Conservation (phyloP, 2,797 vertebrate species). For the Erethizon dorsatum region DNA sequence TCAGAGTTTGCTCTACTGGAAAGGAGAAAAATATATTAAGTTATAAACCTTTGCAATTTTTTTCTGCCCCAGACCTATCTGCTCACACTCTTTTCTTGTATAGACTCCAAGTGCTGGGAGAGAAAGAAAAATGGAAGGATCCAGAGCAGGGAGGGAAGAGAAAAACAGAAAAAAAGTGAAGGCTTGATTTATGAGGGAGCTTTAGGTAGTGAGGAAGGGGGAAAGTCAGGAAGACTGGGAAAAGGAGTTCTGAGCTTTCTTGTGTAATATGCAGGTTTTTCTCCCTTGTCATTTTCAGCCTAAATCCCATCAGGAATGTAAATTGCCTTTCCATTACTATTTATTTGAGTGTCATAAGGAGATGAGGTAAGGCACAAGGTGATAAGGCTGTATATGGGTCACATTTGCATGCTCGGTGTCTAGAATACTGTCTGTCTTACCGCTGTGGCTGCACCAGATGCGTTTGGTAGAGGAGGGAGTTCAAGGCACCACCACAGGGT, state of each 20-base stretch:
- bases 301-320: not conserved
- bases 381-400: not conserved
- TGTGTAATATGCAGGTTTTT: not conserved
- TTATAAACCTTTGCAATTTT: constrained; percentile 15
- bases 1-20: not conserved
- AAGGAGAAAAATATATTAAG: constrained; percentile 1
- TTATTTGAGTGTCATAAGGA: constrained; percentile 48
- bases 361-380: constrained; percentile 25
- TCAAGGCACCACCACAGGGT: rapidly evolving
- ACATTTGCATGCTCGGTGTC: not conserved
- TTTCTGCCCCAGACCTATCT: not conserved
- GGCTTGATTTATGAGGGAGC: not conserved
- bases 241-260: not conserved
- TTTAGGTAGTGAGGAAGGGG: not conserved
- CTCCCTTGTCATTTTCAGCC: constrained; percentile 2
- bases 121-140: not conserved
- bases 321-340: constrained; percentile 20
- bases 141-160: not conserved
- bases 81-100: not conserved
- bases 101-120: not conserved
- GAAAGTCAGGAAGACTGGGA: not conserved
- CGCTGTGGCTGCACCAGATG: no score
- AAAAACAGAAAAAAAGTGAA: not conserved
- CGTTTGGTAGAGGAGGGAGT: not conserved
- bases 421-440: not conserved